These are phyloP conservation scores for Pemphredon lugubris DNA, from an alignment of 2,888 invertebrate genomes.

Conservation along the genomic window DNA sequence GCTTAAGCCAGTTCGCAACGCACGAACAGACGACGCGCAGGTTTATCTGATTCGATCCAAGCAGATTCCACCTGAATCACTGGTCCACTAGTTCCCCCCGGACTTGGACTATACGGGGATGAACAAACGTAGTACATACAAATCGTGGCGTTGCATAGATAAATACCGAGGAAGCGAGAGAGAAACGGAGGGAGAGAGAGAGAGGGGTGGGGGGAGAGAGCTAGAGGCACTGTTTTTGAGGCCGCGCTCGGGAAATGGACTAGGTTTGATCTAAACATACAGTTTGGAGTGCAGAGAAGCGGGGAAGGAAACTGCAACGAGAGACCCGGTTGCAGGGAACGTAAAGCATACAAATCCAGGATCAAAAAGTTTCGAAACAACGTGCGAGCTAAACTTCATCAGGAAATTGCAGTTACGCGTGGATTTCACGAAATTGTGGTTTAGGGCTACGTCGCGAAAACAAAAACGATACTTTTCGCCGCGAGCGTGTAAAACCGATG, in stretches of 20 bases:
- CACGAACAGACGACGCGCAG: not conserved
- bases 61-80: constrained; percentile 5
- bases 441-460: no score
- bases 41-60: constrained; percentile 10
- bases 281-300: not conserved
- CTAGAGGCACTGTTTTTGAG: not conserved
- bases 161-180: not conserved
- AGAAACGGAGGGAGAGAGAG: no score
- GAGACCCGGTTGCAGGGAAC: not conserved
- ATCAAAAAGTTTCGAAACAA: no score
- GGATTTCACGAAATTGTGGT: no score
- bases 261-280: constrained; percentile 2
- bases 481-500: no score
- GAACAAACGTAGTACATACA: constrained; percentile 4
- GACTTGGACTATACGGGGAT: not conserved
- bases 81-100: not conserved
- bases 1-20: not conserved
- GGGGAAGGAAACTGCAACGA: not conserved
- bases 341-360: not conserved
- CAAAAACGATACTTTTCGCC: no score
- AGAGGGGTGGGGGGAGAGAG: no score
- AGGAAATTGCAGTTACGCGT: no score
- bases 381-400: no score
- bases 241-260: not conserved
- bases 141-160: constrained; percentile 3